Evolutionary conservation across 2,113 vertebrate genomes (phyloP).

Genomic region (Tachysurus fulvidraco): DNA sequence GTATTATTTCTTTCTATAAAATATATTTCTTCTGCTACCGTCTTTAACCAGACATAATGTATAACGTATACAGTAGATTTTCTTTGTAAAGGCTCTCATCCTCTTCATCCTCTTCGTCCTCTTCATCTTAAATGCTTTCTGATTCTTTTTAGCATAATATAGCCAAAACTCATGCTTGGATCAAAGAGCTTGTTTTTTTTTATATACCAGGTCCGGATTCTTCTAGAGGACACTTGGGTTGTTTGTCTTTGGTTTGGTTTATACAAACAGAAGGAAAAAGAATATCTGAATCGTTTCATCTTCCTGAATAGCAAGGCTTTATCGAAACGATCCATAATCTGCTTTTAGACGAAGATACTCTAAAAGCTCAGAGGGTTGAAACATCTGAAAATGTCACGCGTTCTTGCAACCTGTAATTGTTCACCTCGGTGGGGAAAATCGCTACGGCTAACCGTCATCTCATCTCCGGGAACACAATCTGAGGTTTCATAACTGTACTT

Average conservation of each 20-base stretch:
- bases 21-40: neutral
- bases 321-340: constrained; percentile 41
- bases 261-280: neutral
- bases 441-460: constrained; percentile 38
- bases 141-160: neutral
- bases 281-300: constrained; percentile 30
- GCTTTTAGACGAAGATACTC: constrained; percentile 23
- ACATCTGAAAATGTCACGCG: constrained; percentile 29
- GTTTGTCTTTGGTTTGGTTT: neutral
- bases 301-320: constrained; percentile 29
- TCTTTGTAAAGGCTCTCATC: neutral
- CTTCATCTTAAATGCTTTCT: neutral
- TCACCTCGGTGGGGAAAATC: constrained; percentile 42
- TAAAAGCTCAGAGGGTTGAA: constrained; percentile 14
- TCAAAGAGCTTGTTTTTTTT: neutral
- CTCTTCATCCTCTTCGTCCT: neutral
- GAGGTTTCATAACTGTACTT: constrained; percentile 15
- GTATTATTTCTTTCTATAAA: no score
- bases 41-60: neutral
- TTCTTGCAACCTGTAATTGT: constrained; percentile 40
- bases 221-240: neutral
- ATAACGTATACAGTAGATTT: no score
- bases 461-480: neutral
- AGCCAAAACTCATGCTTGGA: neutral
- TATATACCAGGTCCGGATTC: neutral